Percentiles rank a stretch among this genome's conserved stretches.
These are phyloP conservation scores for Trachurus trachurus DNA, from an alignment of 2,797 vertebrate genomes.

Conservation along the genomic window DNA sequence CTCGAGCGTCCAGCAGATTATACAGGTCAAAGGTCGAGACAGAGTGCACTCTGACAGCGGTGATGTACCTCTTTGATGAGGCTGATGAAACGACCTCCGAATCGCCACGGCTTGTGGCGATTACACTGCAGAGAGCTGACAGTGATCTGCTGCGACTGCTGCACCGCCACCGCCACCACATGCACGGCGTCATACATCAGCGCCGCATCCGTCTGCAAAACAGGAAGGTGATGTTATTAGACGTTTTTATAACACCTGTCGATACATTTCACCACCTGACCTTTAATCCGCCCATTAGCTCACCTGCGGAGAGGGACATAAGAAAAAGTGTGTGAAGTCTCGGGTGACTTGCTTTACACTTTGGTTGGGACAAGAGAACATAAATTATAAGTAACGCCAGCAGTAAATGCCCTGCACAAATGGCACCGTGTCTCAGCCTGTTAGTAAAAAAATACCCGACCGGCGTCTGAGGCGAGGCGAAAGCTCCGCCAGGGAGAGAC, in stretches of 20 bases:
- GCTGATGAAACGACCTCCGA: slow-evolving; percentile 94
- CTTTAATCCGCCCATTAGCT: slow-evolving; percentile 51
- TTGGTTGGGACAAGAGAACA: slow-evolving; percentile 42
- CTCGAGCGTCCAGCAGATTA: slow-evolving; percentile 14
- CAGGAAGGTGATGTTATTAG: slow-evolving; percentile 48
- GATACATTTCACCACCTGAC: slow-evolving; percentile 50
- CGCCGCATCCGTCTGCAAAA: slow-evolving; percentile 93
- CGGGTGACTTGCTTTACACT: slow-evolving; percentile 54
- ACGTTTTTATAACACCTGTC: slow-evolving; percentile 56
- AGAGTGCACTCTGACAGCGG: neutral
- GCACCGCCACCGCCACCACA: slow-evolving; percentile 95
- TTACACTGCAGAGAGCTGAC: slow-evolving; percentile 98
- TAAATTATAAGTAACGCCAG: slow-evolving; percentile 63
- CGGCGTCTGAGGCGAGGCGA: slow-evolving; percentile 67
- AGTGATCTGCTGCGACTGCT: slow-evolving; percentile 98
- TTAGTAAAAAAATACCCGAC: slow-evolving; percentile 73
- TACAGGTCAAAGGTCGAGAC: slow-evolving; percentile 41
- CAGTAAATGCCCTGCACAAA: slow-evolving; percentile 65
- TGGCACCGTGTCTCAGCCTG: slow-evolving; percentile 70
- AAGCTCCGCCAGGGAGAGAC: slow-evolving; percentile 68
- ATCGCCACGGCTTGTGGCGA: slow-evolving; percentile 97
- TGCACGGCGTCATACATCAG: slow-evolving; percentile 98
- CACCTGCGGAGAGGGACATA: slow-evolving; percentile 43
- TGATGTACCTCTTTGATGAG: slow-evolving; percentile 95
- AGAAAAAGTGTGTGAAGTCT: slow-evolving; percentile 48